Evolutionary conservation across 2,888 invertebrate genomes (phyloP).

Genomic region (Eupithecia pulchellata): DNA sequence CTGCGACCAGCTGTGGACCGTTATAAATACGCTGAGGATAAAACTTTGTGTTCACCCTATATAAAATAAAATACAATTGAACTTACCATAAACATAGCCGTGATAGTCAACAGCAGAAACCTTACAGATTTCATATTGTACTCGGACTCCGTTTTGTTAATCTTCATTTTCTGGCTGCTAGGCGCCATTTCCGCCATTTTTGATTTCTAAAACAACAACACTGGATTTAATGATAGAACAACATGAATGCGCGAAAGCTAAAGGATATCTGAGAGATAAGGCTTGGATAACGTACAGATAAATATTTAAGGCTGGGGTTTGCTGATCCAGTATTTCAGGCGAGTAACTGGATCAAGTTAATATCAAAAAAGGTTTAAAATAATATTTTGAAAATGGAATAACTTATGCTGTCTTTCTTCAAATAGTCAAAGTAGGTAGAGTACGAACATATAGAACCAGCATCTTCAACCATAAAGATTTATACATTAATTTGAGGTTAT

Average conservation of each 20-base stretch:
- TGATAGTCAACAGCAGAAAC: constrained; percentile 77
- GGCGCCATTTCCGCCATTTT: constrained; percentile 35
- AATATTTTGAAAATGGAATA: neutral
- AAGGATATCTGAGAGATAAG: constrained; percentile 53
- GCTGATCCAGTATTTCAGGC: constrained; percentile 3
- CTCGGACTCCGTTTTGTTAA: constrained; percentile 73
- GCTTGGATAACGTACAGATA: constrained; percentile 52
- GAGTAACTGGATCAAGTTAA: neutral
- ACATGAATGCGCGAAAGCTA: constrained; percentile 38
- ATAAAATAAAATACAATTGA: constrained; percentile 14
- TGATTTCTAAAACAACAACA: constrained; percentile 26
- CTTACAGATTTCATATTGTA: constrained; percentile 80
- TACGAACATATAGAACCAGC: neutral
- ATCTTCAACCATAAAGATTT: neutral
- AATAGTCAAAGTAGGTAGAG: neutral
- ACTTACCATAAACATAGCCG: constrained; percentile 80
- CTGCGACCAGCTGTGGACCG: too few relatives aligned
- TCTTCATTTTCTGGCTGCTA: constrained; percentile 62
- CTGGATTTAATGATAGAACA: constrained; percentile 23
- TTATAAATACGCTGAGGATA: too few relatives aligned
- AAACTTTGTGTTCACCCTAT: neutral
- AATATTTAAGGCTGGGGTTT: constrained; percentile 5
- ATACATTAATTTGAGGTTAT: neutral
- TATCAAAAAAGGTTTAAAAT: neutral
- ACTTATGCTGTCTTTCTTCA: neutral